A percentile compares a stretch with the other conserved stretches of the same genome.
phyloP scores from a whole-genome alignment of 1,140 invertebrate species.

The Lordiphosa collinella region DNA sequence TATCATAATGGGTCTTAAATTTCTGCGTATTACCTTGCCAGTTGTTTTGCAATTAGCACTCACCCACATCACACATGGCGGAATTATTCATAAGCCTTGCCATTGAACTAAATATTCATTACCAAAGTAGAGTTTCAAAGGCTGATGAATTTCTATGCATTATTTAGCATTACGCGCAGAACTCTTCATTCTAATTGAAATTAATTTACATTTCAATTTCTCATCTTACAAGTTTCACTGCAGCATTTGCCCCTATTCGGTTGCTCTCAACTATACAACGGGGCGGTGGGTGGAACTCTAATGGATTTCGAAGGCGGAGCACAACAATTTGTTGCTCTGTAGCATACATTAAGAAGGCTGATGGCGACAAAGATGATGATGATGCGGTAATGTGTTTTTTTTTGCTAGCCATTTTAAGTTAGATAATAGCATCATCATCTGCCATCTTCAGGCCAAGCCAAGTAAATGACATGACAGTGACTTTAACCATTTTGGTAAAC shows the following conservation, averaged over 20 bases:
- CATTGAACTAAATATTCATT: neutral
- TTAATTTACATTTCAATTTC: constrained; percentile 50
- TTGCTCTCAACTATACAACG: neutral
- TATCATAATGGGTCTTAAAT: neutral
- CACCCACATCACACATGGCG: neutral
- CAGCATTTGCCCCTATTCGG: neutral
- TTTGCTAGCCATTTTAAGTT: constrained; percentile 26
- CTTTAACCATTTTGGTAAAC: neutral
- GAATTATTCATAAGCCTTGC: neutral
- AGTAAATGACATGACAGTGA: constrained; percentile 40
- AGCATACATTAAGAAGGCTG: neutral
- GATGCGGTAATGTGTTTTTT: constrained; percentile 45
- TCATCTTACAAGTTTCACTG: neutral
- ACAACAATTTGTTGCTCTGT: constrained; percentile 43
- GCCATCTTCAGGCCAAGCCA: constrained; percentile 23
- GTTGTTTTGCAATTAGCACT: neutral
- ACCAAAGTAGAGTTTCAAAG: neutral
- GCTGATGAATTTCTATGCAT: constrained; percentile 3
- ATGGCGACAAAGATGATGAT: constrained; percentile 21
- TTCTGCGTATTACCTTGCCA: neutral
- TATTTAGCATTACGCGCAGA: neutral
- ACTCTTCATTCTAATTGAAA: constrained; percentile 8
- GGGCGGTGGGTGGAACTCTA: constrained; percentile 17
- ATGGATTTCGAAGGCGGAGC: constrained; percentile 46
- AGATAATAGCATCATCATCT: constrained; percentile 11